Evolutionary conservation across 2,797 vertebrate species (phyloP).

Genomic region (Falco concolor): DNA sequence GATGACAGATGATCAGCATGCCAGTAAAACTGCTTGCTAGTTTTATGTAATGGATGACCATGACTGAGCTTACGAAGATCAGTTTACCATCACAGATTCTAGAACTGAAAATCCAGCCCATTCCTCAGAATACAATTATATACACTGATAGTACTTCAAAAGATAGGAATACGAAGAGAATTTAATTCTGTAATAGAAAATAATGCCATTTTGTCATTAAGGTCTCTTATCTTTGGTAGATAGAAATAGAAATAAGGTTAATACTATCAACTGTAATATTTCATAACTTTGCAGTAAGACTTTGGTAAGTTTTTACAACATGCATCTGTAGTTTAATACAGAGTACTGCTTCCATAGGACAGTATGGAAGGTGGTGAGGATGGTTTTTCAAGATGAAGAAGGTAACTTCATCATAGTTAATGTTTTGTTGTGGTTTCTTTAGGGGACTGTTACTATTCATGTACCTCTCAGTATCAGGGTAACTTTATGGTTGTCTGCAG

Average conservation of each 20-base stretch:
- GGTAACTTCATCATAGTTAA: neutral
- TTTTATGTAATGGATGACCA: no score
- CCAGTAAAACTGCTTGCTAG: no score
- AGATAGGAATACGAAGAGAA: neutral
- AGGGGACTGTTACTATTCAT: neutral
- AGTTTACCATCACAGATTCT: no score
- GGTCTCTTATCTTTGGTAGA: neutral
- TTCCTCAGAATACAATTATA: no score
- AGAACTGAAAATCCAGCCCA: no score
- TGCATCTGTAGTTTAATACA: neutral
- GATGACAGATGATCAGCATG: no score
- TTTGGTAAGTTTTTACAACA: neutral
- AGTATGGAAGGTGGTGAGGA: neutral
- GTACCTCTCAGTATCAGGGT: neutral
- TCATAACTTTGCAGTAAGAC: neutral
- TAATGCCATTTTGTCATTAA: neutral
- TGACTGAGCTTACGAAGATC: no score
- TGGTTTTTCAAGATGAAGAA: neutral
- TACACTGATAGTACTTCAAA: no score
- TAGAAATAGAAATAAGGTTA: neutral
- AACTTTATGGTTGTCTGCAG: neutral
- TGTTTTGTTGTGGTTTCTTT: neutral
- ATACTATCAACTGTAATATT: neutral
- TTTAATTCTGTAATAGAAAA: neutral
- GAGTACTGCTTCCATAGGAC: neutral